Evolutionary conservation across 2,888 invertebrate genomes (phyloP).

Genomic region (Cheilosia impressa): DNA sequence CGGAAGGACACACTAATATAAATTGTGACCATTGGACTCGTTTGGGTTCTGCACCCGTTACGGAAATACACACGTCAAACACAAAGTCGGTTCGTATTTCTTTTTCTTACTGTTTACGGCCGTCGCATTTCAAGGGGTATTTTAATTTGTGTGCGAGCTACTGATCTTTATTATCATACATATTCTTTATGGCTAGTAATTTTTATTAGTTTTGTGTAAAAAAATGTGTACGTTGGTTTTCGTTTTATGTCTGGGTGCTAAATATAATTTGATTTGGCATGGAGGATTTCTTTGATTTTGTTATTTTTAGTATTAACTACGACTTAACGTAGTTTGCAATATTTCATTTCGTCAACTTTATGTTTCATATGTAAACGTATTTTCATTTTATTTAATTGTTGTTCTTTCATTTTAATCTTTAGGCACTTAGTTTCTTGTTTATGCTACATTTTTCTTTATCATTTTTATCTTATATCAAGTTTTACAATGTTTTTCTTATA

Average conservation of each 20-base stretch:
- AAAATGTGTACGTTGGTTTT: background rate
- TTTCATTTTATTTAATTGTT: constrained; percentile 8
- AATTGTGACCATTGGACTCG: too few relatives aligned
- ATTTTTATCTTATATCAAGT: constrained; percentile 9
- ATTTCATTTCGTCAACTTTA: constrained; percentile 1
- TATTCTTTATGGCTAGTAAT: background rate
- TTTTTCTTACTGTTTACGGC: background rate
- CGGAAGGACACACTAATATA: too few relatives aligned
- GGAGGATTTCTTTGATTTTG: constrained; percentile 8
- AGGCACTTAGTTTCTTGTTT: constrained; percentile 69
- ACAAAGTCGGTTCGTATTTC: too few relatives aligned
- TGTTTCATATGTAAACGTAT: constrained; percentile 1
- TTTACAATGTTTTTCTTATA: constrained; percentile 17
- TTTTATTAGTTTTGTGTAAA: constrained; percentile 5
- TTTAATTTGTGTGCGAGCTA: too few relatives aligned
- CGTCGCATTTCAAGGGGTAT: too few relatives aligned
- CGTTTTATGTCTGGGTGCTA: constrained; percentile 7
- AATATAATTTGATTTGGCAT: constrained; percentile 42
- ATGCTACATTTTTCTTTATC: constrained; percentile 25
- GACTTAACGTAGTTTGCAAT: constrained; percentile 5
- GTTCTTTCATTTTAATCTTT: constrained; percentile 17
- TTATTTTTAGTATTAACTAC: constrained; percentile 1
- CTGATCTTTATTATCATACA: background rate
- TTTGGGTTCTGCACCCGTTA: too few relatives aligned
- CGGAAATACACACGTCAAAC: too few relatives aligned